These are phyloP conservation scores for Salvelinus alpinus DNA, from an alignment of 2,113 vertebrate species.

Conservation along the genomic window DNA sequence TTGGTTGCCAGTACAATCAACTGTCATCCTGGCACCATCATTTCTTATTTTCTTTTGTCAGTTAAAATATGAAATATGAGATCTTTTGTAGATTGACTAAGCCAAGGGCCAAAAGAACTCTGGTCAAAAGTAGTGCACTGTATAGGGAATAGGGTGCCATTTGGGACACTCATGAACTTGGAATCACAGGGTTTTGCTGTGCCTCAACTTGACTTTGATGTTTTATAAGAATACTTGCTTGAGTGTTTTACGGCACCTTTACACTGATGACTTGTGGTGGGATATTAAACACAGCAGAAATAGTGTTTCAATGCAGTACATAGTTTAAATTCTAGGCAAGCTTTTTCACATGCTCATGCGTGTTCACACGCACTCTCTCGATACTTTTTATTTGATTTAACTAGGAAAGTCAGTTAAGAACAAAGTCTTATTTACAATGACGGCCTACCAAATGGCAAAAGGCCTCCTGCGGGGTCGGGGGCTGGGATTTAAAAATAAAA, in stretches of 20 bases:
- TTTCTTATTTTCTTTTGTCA: neutral
- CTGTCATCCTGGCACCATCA: neutral
- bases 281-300: slow-evolving; percentile 22
- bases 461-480: too few species aligned
- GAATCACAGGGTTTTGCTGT: slow-evolving; percentile 17
- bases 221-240: neutral
- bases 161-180: neutral
- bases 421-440: too few species aligned
- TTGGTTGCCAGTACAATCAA: slow-evolving; percentile 26
- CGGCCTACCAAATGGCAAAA: too few species aligned
- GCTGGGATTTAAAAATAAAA: too few species aligned
- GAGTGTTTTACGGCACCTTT: neutral
- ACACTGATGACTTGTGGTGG: neutral
- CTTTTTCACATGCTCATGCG: neutral
- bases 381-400: neutral
- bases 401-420: too few species aligned
- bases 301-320: neutral
- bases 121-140: too few species aligned
- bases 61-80: too few species aligned
- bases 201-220: neutral
- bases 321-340: neutral
- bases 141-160: too few species aligned
- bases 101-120: too few species aligned
- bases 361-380: neutral
- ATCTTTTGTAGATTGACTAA: too few species aligned